Base-by-base conservation (phyloP, 2,797 vertebrate species). In the Danio kyathit region DNA sequence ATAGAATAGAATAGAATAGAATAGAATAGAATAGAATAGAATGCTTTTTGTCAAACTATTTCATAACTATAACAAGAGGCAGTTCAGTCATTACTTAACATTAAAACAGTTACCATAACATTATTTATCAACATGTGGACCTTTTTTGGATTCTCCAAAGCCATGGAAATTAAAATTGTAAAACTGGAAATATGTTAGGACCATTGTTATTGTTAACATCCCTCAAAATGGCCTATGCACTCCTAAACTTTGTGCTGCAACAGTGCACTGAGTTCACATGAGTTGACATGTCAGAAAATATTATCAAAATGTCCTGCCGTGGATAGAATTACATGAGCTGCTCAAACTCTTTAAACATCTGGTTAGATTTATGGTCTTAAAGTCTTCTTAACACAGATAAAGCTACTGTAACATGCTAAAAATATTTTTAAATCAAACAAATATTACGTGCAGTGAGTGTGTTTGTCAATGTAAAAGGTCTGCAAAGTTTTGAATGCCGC, bases 21-120 rank as follows among this genome's bases (percentile, higher is more conserved):
- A 56, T 56, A 54, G 67, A 67, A 67, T 38, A n/a, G 66, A 69
- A 52, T 52, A 51, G 14, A 60, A 21, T 59, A 29, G 56, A 59
- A 57, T 56, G 1, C 3, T 1, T 29, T 29, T 29, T 29, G 29
- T 29, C 29, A 29, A 29, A 29, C 29, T 29, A 3, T 29, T 29
- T 29, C 29, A 1, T 29, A 29, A 29, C 29, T 3, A 1, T 29
- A 29, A 29, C 29, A 29, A 29, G 29, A 29, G 1, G 29, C 29
- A 29, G 1, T 29, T 29, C 3, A 29, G 29, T 29, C n/a, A n/a
- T n/a, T n/a, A n/a, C n/a, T n/a, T n/a, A 29, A 29, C 29, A 29
- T 29, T 29, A 29, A 1, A 29, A n/a, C n/a, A 29, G 29, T 29
- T 29, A 29, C 3, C 29, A 29, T 29, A 29, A 29, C 29, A 1